Base-by-base conservation (phyloP, 2,888 invertebrate species). In the Acronicta alni region DNA sequence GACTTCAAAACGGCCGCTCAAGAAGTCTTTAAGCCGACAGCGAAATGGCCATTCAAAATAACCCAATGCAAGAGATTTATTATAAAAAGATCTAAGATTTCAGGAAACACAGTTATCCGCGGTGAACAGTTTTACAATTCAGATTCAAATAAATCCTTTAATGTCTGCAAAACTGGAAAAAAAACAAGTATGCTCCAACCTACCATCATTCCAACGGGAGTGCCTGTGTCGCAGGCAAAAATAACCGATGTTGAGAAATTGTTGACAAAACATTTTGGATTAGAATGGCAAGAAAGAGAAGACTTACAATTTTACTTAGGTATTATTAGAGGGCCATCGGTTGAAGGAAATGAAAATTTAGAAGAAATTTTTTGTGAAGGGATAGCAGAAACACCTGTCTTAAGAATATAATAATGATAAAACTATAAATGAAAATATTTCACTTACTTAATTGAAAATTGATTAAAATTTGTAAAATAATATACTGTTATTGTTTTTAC, bases 181-280 rank as follows among this genome's bases (percentile, higher is more conserved):
- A 39, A 12, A 12, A 39, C 39, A 39, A 39, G 18, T 12, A 39
- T 39, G 39, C 39, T 39, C 12, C 39, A 17, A 39, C 39, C 39
- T 39, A 39, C 18, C 39, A 39, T 18, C 39, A 39, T 39, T 39
- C n/a, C 17, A 39, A 20, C 20, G 42, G 64, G 53, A 51, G 58
- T 39, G 52, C 53, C 56, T 48, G 46, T 67, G 53, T 57, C 39
- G 39, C 39, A 17, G 17, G 39, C 39, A 17, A 39, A 39, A 39
- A 39, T 72, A 57, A 54, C 47, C 3, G 70, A 70, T 53, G 67
- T 68, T 56, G 67, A 70, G 17, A 61, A 61, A 61, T 60, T 74
- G 45, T 64, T 69, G 48, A 30, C 46, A 59, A 74, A 71, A 54
- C 65, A 74, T 63, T 69, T 71, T 68, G 65, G 69, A 54, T 57